Conservation (phyloP, 2,888 invertebrate genomes). For the Campopleginae sp. region DNA sequence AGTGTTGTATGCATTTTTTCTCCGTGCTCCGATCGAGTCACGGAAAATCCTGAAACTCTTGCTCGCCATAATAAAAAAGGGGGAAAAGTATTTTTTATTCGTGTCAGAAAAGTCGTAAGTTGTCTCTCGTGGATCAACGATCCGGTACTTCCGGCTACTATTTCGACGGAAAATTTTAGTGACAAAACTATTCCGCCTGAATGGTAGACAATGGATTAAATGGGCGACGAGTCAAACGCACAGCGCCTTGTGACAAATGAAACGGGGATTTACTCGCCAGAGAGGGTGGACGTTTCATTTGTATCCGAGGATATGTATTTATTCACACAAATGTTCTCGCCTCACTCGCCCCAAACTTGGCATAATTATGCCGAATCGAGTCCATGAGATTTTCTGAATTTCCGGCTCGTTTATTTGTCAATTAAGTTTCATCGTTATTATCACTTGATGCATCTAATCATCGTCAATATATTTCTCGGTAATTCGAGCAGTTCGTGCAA, state of each 20-base stretch:
- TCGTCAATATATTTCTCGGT: too few relatives aligned
- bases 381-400: slow-evolving; percentile 7
- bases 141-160: slow-evolving; percentile 10
- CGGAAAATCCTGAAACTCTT: neutral
- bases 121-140: neutral
- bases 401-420: neutral
- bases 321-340: slow-evolving; percentile 44
- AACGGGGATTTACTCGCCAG: slow-evolving; percentile 71
- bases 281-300: slow-evolving; percentile 69
- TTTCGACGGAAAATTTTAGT: slow-evolving; percentile 7
- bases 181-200: slow-evolving; percentile 75
- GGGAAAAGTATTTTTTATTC: neutral
- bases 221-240: slow-evolving; percentile 78
- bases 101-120: neutral
- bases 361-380: slow-evolving; percentile 25
- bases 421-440: neutral
- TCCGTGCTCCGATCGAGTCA: neutral
- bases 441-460: neutral
- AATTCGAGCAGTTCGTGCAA: too few relatives aligned
- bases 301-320: slow-evolving; percentile 61
- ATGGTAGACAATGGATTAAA: slow-evolving; percentile 73
- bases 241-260: slow-evolving; percentile 79
- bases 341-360: neutral
- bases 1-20: neutral
- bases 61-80: neutral